These are phyloP conservation scores for Synergus laeviventris DNA, from an alignment of 2,888 invertebrate genomes.

Conservation along the genomic window DNA sequence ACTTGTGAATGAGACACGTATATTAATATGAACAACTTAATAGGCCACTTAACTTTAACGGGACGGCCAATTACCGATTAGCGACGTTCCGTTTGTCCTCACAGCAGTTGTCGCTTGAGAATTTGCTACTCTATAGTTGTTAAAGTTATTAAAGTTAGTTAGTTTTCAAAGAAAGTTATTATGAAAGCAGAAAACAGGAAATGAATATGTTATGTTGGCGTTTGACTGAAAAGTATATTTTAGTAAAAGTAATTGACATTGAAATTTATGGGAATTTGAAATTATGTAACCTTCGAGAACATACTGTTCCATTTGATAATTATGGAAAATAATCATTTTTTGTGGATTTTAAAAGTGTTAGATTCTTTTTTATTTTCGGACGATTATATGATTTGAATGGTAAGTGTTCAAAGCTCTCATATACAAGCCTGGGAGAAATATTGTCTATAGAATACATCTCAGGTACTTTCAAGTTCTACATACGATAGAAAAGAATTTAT, in stretches of 20 bases:
- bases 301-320: too few relatives aligned
- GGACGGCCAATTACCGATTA: constrained; percentile 60
- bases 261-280: too few relatives aligned
- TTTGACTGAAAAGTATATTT: not conserved
- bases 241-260: not conserved
- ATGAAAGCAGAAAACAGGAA: not conserved
- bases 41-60: constrained; percentile 60
- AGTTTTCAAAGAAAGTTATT: not conserved
- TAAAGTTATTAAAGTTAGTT: constrained; percentile 1
- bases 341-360: not conserved
- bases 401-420: too few relatives aligned
- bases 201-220: not conserved
- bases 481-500: not conserved
- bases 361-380: not conserved
- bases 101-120: constrained; percentile 4
- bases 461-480: not conserved
- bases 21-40: constrained; percentile 54
- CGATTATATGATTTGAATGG: not conserved
- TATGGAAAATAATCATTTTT: not conserved
- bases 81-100: constrained; percentile 49
- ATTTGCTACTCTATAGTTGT: constrained; percentile 5
- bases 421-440: too few relatives aligned
- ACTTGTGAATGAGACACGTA: constrained; percentile 55
- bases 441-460: not conserved
- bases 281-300: too few relatives aligned